These are phyloP conservation scores for Sinocyclocheilus grahami DNA, from an alignment of 2,113 vertebrate genomes.

Conservation along the genomic window DNA sequence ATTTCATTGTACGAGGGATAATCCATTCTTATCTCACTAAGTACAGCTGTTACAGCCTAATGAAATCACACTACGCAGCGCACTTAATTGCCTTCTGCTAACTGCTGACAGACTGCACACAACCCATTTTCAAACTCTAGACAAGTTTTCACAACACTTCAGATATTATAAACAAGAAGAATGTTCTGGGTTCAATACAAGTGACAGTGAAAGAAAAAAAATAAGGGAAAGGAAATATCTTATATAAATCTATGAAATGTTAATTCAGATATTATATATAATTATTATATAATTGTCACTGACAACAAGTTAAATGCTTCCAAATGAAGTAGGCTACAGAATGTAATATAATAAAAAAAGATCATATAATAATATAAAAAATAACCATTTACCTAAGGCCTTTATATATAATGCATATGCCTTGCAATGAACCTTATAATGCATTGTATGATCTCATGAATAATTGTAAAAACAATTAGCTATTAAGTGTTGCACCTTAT, in stretches of 20 bases:
- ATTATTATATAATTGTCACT: too few species aligned
- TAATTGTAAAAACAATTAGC: too few species aligned
- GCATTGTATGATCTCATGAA: too few species aligned
- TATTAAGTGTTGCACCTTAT: too few species aligned
- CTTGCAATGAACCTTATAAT: too few species aligned
- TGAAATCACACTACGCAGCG: conserved; percentile 42
- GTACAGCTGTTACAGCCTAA: conserved; percentile 52
- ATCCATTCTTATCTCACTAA: conserved; percentile 53
- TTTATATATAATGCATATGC: too few species aligned
- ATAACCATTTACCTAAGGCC: too few species aligned
- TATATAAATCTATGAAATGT: not conserved
- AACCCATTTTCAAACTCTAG: not conserved
- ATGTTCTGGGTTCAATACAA: not conserved
- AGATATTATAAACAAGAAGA: not conserved
- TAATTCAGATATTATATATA: not conserved
- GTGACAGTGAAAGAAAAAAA: not conserved
- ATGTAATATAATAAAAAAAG: too few species aligned
- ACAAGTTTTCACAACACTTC: not conserved
- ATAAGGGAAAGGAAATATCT: not conserved
- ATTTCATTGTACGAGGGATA: conserved; percentile 39
- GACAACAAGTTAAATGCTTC: too few species aligned
- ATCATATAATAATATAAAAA: too few species aligned
- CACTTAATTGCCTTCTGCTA: conserved; percentile 48
- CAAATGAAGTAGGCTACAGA: too few species aligned
- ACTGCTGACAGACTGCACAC: conserved; percentile 38